Conservation (phyloP, 2,888 invertebrate species). For the Metallyticus violacea region DNA sequence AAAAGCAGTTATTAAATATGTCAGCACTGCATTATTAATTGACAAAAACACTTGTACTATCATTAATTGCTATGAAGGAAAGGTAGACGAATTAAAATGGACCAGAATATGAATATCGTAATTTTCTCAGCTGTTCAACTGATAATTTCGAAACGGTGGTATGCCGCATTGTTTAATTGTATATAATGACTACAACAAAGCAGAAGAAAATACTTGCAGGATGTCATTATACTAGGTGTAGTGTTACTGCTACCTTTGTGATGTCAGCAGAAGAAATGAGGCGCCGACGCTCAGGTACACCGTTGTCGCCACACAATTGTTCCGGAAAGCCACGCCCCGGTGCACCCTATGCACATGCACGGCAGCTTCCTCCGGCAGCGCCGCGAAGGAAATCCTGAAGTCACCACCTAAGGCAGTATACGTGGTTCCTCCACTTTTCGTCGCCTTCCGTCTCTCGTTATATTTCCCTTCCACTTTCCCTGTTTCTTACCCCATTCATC, state of each 20-base stretch:
- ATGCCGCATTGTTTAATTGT: neutral
- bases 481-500: neutral
- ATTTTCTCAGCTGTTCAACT: too few species aligned
- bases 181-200: neutral
- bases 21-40: too few species aligned
- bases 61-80: too few species aligned
- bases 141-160: too few species aligned
- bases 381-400: neutral
- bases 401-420: neutral
- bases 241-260: neutral
- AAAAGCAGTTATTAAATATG: too few species aligned
- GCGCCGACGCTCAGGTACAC: neutral
- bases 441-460: neutral
- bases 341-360: slow-evolving; percentile 14
- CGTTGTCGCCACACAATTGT: neutral
- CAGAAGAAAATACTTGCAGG: neutral
- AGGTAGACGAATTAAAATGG: too few species aligned
- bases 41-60: too few species aligned
- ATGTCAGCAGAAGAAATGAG: neutral
- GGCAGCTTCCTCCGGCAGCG: too few species aligned
- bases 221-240: neutral
- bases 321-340: neutral
- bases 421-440: neutral
- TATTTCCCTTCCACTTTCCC: neutral
- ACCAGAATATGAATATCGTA: neutral